Base-by-base conservation (phyloP, 2,888 invertebrate genomes). In the Hydrotaea diabolus region DNA sequence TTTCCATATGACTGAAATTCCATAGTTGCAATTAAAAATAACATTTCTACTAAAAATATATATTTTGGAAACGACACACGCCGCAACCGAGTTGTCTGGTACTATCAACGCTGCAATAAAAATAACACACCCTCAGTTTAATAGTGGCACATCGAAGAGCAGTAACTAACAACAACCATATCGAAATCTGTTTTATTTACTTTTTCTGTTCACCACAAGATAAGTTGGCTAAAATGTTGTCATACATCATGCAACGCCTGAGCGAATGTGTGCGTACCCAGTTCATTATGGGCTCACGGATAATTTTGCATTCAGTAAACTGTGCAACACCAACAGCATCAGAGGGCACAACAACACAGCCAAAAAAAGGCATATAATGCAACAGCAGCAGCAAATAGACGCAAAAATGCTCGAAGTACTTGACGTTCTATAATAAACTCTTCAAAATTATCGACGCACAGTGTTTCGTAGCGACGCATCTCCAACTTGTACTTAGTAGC, bases 161-260 rank as follows among this genome's bases (percentile, higher is more conserved):
- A 36, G 43, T 2, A n/a, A 59, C 43, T 23, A 31, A 19, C 23
- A 71, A 23, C 64, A 57, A 66, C n/a, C 78, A 46, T 19, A 36
- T 77, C 36, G 64, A 55, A 77, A 75, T 82, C 74, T 21, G 74
- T 21, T 43, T 62, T 49, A n/a, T n/a, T n/a, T n/a, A 21, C 31
- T 80, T 76, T 85, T 83, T n/a, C n/a, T n/a, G n/a, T n/a, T 80
- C 78, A 80, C 2, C n/a, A 80, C 77, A 36, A 36, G 80, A 84
- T n/a, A 85, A 80, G 76, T 74, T 77, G 83, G 87, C 82, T 86
- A 80, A 36, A 85, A 84, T 85, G 84, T 86, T 84, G 85, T 76
- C 91, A 90, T 91, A 89, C 86, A 91, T 90, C 91, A 90, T 89
- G 88, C 87, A 87, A 90, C 88, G 91, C 89, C 89, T 91, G 91